Percentiles rank a stretch among this genome's conserved stretches.
These are phyloP conservation scores for Laspeyria flexula DNA, from an alignment of 2,888 invertebrate genomes.

Conservation along the genomic window DNA sequence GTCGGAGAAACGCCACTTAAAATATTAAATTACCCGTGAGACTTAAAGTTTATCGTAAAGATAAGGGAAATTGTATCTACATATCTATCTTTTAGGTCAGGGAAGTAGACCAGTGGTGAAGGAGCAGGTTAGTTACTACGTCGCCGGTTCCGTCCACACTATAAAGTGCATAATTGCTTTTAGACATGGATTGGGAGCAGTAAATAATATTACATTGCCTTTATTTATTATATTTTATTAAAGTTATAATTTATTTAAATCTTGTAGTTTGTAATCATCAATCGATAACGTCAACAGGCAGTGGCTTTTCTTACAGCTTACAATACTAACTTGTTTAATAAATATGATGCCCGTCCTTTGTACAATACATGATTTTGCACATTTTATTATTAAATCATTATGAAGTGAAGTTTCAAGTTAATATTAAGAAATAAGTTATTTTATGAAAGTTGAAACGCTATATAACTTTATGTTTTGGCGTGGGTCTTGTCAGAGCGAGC, in stretches of 20 bases:
- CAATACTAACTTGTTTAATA: too few relatives aligned
- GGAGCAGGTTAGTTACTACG: slow-evolving; percentile 50
- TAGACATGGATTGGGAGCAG: slow-evolving; percentile 52
- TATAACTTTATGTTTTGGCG: background rate
- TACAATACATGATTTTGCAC: too few relatives aligned
- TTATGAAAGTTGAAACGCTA: background rate
- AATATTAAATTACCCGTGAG: slow-evolving; percentile 1
- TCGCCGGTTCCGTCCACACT: slow-evolving; percentile 50
- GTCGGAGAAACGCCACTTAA: background rate
- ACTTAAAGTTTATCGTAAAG: background rate
- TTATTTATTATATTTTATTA: background rate
- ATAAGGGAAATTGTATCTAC: slow-evolving; percentile 5
- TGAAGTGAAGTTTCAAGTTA: background rate
- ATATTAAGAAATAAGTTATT: background rate
- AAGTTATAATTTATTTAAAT: too few relatives aligned
- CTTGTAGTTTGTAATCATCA: too few relatives aligned
- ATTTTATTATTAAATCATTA: background rate
- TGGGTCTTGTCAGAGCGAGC: slow-evolving; percentile 10
- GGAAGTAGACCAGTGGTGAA: slow-evolving; percentile 39
- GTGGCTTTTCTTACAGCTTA: too few relatives aligned
- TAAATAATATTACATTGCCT: slow-evolving; percentile 47
- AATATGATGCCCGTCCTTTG: too few relatives aligned
- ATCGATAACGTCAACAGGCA: too few relatives aligned
- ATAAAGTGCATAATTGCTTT: slow-evolving; percentile 48
- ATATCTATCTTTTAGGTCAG: slow-evolving; percentile 27